phyloP scores from a whole-genome alignment of 2,888 invertebrate species.

The Trypoxylon attenuatum region DNA sequence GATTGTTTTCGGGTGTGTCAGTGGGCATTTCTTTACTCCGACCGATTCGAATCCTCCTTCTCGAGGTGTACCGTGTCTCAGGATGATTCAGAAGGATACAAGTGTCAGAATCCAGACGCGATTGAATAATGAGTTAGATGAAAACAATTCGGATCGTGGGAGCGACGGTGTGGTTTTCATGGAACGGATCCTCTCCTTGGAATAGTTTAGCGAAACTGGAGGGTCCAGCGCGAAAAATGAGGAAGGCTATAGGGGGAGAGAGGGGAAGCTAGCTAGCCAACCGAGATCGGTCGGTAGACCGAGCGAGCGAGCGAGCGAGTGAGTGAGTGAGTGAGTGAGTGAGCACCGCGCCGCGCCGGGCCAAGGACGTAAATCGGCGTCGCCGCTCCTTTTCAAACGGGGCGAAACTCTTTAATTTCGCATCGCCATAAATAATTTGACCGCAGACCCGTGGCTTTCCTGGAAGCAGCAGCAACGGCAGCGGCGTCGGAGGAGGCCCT shows the following conservation, averaged over 20 bases:
- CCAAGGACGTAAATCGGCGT: conserved; percentile 68
- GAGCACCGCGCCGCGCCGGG: conserved; percentile 28
- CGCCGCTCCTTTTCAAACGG: conserved; percentile 63
- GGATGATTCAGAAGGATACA: too few relatives aligned
- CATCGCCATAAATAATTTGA: conserved; percentile 74
- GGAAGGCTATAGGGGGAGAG: background rate
- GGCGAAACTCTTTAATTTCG: conserved; percentile 73
- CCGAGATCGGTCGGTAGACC: conserved; percentile 25
- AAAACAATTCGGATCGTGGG: background rate
- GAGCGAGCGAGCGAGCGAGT: conserved; percentile 19
- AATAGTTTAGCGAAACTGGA: background rate
- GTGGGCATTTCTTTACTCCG: too few relatives aligned
- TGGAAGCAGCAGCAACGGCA: too few relatives aligned
- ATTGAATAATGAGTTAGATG: background rate
- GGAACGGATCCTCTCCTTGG: background rate
- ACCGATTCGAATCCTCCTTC: too few relatives aligned
- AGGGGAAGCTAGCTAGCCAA: background rate
- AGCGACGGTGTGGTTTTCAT: background rate
- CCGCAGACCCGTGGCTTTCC: conserved; percentile 69
- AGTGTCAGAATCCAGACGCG: too few relatives aligned
- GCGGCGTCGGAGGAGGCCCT: conserved; percentile 41
- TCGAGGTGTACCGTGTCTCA: too few relatives aligned
- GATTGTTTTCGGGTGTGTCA: too few relatives aligned
- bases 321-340: conserved; percentile 10
- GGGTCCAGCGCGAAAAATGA: background rate